phyloP scores from a whole-genome alignment of 2,113 vertebrate species.

The Burhinus oedicnemus region DNA sequence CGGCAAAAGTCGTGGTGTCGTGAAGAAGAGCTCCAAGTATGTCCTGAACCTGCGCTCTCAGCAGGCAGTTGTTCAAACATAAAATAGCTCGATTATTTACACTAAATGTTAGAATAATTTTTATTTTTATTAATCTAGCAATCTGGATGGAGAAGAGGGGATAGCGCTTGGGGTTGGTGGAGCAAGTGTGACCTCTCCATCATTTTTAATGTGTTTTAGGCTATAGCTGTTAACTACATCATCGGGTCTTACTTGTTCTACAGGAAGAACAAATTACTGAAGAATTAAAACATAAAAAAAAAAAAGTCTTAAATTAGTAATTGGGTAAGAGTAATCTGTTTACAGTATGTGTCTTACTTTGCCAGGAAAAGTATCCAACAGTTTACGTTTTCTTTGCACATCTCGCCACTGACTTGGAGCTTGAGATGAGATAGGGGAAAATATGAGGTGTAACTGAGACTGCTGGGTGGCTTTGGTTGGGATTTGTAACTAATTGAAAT shows the following conservation, averaged over 20 bases:
- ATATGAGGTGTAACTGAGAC: neutral
- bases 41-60: neutral
- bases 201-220: neutral
- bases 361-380: neutral
- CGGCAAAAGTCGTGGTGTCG: neutral
- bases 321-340: slow-evolving; percentile 21
- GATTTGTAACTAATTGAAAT: neutral
- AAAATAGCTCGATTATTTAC: neutral
- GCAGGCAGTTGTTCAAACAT: neutral
- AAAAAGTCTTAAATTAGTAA: slow-evolving; percentile 27
- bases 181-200: neutral
- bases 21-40: neutral
- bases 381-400: neutral
- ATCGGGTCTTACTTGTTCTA: neutral
- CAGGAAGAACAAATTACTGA: neutral
- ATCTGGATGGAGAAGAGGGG: neutral
- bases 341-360: neutral
- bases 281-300: slow-evolving; percentile 2
- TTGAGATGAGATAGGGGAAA: neutral
- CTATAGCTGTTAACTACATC: neutral
- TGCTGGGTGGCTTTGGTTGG: neutral
- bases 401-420: neutral
- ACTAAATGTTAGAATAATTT: neutral
- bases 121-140: neutral
- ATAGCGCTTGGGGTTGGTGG: fast-evolving